Conservation (phyloP, 2,113 vertebrate genomes). For the Centrocercus urophasianus region DNA sequence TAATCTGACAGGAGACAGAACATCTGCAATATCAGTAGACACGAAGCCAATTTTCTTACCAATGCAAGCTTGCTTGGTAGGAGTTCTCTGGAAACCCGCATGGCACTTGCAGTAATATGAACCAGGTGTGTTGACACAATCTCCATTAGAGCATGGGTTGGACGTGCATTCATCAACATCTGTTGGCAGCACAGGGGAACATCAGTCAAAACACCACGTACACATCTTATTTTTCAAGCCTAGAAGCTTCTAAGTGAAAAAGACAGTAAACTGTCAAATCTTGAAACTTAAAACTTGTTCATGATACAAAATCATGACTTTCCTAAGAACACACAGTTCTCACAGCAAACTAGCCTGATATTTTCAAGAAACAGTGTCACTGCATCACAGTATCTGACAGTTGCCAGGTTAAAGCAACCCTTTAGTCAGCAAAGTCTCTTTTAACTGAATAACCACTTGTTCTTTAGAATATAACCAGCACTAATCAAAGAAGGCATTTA, state of each 20-base stretch:
- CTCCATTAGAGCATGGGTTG: slow-evolving; percentile 80
- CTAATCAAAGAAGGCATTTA: background rate
- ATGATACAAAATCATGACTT: background rate
- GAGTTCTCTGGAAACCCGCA: slow-evolving; percentile 78
- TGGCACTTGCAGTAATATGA: slow-evolving; percentile 85
- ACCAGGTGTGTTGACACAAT: slow-evolving; percentile 84
- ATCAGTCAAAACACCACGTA: background rate
- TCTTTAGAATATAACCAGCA: background rate
- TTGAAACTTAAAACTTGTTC: background rate
- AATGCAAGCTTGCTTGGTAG: slow-evolving; percentile 80
- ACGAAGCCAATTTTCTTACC: slow-evolving; percentile 66
- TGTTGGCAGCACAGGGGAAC: slow-evolving; percentile 48
- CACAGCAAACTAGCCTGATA: background rate
- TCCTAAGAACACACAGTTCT: background rate
- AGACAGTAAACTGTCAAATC: background rate
- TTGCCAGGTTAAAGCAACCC: background rate
- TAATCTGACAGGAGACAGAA: background rate
- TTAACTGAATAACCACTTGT: background rate
- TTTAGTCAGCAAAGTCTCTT: background rate
- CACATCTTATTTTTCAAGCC: background rate
- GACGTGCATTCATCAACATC: slow-evolving; percentile 82
- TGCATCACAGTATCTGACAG: background rate
- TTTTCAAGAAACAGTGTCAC: background rate
- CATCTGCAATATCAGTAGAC: background rate
- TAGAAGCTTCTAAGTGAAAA: background rate